Evolutionary conservation across 2,888 invertebrate genomes (phyloP).

Genomic region (Troides aeacus): DNA sequence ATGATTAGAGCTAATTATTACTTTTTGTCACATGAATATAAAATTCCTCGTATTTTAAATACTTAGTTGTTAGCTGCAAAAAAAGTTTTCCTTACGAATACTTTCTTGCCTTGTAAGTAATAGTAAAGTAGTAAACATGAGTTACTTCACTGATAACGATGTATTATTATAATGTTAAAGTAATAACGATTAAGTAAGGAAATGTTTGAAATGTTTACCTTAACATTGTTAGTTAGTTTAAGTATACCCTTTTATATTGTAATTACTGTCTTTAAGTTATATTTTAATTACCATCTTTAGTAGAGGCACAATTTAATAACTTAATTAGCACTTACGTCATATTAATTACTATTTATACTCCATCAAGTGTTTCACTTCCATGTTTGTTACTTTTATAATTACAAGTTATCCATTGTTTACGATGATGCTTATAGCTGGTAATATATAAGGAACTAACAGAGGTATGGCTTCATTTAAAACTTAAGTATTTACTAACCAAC

Average conservation of each 20-base stretch:
- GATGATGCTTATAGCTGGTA: not conserved
- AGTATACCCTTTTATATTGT: not conserved
- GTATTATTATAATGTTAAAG: not conserved
- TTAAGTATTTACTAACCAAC: not conserved
- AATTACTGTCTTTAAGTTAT: conserved; percentile 1
- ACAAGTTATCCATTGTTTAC: not conserved
- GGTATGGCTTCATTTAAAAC: not conserved
- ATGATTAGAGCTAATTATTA: no score
- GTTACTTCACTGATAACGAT: not conserved
- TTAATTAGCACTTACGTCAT: conserved; percentile 16
- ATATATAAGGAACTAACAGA: not conserved
- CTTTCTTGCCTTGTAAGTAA: not conserved
- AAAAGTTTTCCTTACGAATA: not conserved
- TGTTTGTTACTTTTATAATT: not conserved
- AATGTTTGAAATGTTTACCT: not conserved
- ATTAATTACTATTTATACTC: conserved; percentile 4
- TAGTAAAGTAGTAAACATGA: not conserved
- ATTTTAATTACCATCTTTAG: conserved; percentile 3
- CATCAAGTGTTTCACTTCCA: not conserved
- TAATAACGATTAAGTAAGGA: not conserved
- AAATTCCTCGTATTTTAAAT: not conserved
- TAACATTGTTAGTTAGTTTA: not conserved
- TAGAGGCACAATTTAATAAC: conserved; percentile 5
- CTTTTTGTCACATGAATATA: no score
- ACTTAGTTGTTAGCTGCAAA: not conserved